Conservation (phyloP, 2,797 vertebrate genomes). For the Dermochelys coriacea region DNA sequence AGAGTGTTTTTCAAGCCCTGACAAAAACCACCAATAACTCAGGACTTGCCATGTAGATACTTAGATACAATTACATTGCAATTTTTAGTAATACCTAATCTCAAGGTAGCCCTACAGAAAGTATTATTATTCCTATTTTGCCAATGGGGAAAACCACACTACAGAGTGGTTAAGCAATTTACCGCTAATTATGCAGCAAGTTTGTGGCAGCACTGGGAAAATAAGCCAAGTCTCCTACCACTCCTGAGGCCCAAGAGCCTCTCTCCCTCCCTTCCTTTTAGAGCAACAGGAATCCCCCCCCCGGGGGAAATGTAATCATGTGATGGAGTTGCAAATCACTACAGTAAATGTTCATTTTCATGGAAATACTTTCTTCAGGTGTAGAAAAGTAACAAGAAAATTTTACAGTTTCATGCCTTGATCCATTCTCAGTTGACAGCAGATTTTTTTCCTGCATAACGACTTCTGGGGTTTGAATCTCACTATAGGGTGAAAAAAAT, state of each 20-base stretch:
- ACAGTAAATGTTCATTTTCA: neutral
- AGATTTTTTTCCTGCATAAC: neutral
- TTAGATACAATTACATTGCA: slow-evolving; percentile 6
- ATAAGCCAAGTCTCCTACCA: neutral
- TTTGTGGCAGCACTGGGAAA: neutral
- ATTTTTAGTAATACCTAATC: neutral
- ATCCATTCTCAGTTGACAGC: neutral
- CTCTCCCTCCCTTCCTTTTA: neutral
- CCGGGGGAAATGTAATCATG: neutral
- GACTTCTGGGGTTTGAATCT: neutral
- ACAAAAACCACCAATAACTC: slow-evolving; percentile 51
- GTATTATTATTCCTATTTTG: neutral
- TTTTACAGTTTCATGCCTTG: neutral
- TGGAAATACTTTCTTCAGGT: neutral
- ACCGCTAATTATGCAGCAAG: neutral
- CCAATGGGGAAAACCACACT: neutral
- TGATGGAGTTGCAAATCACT: neutral
- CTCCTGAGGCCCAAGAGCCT: neutral
- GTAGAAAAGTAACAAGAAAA: neutral
- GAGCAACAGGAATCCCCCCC: neutral
- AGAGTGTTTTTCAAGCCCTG: neutral
- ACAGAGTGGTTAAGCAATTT: neutral
- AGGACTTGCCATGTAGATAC: slow-evolving; percentile 12
- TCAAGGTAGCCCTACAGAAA: neutral
- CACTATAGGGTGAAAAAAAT: neutral